Conservation (phyloP, 1,140 invertebrate species). For the Nasonia vitripennis region DNA sequence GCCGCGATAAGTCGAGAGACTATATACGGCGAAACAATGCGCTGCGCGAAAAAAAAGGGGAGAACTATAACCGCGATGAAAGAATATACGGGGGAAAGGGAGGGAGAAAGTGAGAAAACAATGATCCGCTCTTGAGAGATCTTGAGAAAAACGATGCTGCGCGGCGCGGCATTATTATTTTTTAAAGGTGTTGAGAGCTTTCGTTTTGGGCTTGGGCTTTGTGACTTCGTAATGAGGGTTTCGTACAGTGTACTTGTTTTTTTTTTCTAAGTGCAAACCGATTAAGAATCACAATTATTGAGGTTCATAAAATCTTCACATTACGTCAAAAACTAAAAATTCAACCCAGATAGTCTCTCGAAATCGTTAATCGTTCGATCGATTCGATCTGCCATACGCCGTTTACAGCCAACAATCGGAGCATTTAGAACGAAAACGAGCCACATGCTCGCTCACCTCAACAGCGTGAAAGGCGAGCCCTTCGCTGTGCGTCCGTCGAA, state of each 20-base stretch:
- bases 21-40: conserved; percentile 20
- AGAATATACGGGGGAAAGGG: not conserved
- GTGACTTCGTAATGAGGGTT: too few relatives aligned
- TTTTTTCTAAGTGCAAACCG: too few relatives aligned
- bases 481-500: not conserved
- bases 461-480: conserved; percentile 24
- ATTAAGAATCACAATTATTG: too few relatives aligned
- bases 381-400: not conserved
- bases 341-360: too few relatives aligned
- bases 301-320: too few relatives aligned
- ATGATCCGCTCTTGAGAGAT: conserved; percentile 27
- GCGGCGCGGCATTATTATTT: not conserved
- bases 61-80: conserved; percentile 19
- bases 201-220: too few relatives aligned
- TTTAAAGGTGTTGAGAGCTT: not conserved
- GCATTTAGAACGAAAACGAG: not conserved
- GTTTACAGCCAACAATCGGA: not conserved
- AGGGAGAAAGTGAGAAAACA: conserved; percentile 16
- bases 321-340: too few relatives aligned
- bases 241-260: too few relatives aligned
- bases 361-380: too few relatives aligned
- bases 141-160: not conserved
- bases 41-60: not conserved
- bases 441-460: not conserved
- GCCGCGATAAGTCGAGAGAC: conserved; percentile 36